Percentiles rank a stretch among this genome's conserved stretches.
phyloP scores from a whole-genome alignment of 2,888 invertebrate species.

The Tipula confusa region DNA sequence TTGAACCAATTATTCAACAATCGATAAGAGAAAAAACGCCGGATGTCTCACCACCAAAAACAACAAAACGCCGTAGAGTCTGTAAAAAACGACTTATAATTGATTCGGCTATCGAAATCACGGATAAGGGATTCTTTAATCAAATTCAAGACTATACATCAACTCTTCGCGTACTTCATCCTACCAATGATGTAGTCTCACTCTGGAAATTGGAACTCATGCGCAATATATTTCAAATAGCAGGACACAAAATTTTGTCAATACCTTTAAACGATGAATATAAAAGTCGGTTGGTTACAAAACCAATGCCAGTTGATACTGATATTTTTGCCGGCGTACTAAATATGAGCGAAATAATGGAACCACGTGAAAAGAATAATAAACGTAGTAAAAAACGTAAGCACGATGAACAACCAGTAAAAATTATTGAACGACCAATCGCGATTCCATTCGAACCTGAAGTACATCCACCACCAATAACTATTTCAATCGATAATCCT shows the following conservation, averaged over 20 bases:
- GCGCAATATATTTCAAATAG: not conserved
- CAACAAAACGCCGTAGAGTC: not conserved
- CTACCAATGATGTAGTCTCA: not conserved
- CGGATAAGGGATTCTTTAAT: not conserved
- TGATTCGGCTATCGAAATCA: not conserved
- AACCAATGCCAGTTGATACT: not conserved
- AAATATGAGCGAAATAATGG: not conserved
- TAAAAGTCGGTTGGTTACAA: not conserved
- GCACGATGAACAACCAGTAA: not conserved
- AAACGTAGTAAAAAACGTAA: not conserved
- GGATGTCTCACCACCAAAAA: not conserved
- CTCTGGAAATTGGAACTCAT: not conserved
- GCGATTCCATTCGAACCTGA: not conserved
- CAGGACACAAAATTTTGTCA: not conserved
- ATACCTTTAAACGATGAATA: not conserved
- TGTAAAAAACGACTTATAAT: not conserved
- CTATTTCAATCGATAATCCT: not conserved
- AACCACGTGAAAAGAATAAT: not conserved
- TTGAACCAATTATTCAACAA: not conserved
- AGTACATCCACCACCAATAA: not conserved
- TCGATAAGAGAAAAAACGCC: not conserved
- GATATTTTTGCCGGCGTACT: not conserved
- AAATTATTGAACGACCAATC: not conserved
- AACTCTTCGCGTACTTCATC: not conserved
- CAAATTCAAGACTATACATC: not conserved